Evolutionary conservation across 2,888 invertebrate species (phyloP).

Genomic region (Nomada ferruginata): DNA sequence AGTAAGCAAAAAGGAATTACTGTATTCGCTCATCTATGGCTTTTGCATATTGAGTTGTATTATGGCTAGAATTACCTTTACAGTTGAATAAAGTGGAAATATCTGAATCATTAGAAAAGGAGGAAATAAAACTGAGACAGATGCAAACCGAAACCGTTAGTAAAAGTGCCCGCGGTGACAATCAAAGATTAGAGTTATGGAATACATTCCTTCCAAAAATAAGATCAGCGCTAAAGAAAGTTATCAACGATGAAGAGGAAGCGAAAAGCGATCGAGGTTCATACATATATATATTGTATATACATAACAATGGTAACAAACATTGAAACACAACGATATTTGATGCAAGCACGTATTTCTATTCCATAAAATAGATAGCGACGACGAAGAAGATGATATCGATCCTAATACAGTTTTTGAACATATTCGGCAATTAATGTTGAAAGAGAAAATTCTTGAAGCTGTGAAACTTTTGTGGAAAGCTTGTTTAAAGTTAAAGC

Average conservation of each 20-base stretch:
- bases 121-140: conserved; percentile 87
- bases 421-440: conserved; percentile 77
- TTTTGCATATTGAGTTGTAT: not conserved
- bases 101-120: conserved; percentile 86
- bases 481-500: conserved; percentile 62
- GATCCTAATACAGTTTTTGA: conserved; percentile 76
- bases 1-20: conserved; percentile 82
- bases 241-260: conserved; percentile 37
- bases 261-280: conserved; percentile 11
- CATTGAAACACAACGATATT: not conserved
- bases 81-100: conserved; percentile 86
- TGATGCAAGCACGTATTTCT: not conserved
- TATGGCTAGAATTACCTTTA: conserved; percentile 31
- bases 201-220: conserved; percentile 75
- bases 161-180: conserved; percentile 76
- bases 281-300: not conserved
- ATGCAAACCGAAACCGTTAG: conserved; percentile 71
- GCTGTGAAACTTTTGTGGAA: conserved; percentile 74
- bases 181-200: conserved; percentile 78
- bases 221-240: conserved; percentile 73
- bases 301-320: not conserved
- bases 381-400: conserved; percentile 63
- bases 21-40: not conserved
- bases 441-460: conserved; percentile 74
- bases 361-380: conserved; percentile 39